These are phyloP conservation scores for Sicus ferrugineus DNA, from an alignment of 2,888 invertebrate genomes.

Conservation along the genomic window DNA sequence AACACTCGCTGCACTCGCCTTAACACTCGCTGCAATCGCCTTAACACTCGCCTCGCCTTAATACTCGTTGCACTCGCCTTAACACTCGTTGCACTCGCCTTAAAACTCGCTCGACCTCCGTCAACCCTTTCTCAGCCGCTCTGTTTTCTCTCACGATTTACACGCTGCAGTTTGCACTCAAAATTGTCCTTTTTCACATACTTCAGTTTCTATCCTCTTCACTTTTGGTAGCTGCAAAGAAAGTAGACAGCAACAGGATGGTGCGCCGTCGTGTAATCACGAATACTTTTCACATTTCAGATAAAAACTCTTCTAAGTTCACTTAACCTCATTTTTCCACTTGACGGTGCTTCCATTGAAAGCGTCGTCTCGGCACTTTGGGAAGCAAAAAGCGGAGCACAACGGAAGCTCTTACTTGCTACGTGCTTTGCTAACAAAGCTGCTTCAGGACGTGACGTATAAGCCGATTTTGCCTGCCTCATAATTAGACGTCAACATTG, in stretches of 20 bases:
- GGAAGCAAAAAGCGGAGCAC: neutral
- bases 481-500: conserved; percentile 1
- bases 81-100: no score
- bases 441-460: neutral
- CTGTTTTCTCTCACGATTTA: no score
- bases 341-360: no score
- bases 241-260: neutral
- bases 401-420: conserved; percentile 14
- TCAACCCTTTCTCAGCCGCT: no score
- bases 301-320: conserved; percentile 2
- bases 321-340: conserved; percentile 24
- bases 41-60: no score
- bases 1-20: no score
- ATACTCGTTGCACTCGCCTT: no score
- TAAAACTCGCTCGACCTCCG: no score
- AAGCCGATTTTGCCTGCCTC: neutral
- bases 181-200: neutral
- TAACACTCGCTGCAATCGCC: no score
- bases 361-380: neutral
- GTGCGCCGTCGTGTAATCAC: neutral
- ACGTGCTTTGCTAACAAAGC: neutral
- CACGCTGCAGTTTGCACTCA: no score
- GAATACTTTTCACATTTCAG: neutral
- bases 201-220: neutral
- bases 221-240: neutral